phyloP scores from a whole-genome alignment of 2,113 vertebrate species.

The Hyla sarda region DNA sequence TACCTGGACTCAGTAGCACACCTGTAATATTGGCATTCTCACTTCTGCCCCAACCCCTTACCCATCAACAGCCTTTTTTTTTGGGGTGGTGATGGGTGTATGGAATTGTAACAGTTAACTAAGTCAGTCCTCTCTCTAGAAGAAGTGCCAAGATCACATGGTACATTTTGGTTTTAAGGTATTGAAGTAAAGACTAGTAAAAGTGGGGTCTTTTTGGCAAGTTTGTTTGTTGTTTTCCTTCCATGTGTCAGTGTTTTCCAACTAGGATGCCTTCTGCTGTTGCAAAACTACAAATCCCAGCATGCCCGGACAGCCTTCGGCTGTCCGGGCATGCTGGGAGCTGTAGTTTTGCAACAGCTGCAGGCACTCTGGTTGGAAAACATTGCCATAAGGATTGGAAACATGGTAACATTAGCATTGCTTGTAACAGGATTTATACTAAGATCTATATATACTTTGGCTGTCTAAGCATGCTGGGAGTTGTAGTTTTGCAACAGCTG shows the following conservation, averaged over 20 bases:
- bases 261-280: no score
- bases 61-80: background rate
- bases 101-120: background rate
- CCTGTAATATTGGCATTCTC: background rate
- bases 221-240: background rate
- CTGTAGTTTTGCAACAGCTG: no score
- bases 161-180: no score
- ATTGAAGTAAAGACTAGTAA: background rate
- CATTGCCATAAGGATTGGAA: background rate
- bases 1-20: background rate
- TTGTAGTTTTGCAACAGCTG: no score
- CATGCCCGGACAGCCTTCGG: no score
- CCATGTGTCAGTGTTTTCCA: background rate
- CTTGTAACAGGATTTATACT: background rate
- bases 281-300: no score
- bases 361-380: no score
- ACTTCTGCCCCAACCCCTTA: no score
- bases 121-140: slow-evolving; percentile 2
- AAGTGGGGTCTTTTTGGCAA: background rate
- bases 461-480: no score
- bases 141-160: background rate
- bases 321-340: no score
- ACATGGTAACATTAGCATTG: background rate
- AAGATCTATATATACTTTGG: no score
- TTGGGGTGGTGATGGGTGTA: background rate